A percentile compares a stretch with the other conserved stretches of the same genome.
These are phyloP conservation scores for Torymus auratus DNA, from an alignment of 2,888 invertebrate species.

Conservation along the genomic window DNA sequence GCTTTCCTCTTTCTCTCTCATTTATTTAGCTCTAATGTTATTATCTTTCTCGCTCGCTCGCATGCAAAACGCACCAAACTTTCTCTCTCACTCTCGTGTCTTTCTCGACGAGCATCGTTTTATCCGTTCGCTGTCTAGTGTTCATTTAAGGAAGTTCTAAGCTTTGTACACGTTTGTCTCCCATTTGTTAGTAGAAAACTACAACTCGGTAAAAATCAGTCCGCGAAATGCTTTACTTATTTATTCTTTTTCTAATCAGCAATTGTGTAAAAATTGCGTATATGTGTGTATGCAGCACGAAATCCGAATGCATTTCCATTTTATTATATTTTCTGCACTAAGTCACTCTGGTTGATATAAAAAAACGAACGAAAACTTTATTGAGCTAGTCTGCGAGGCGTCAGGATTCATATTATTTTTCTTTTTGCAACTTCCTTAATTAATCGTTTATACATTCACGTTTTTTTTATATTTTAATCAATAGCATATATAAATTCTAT, in stretches of 20 bases:
- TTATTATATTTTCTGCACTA: conserved; percentile 2
- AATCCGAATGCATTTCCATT: conserved; percentile 19
- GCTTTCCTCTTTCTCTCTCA: conserved; percentile 39
- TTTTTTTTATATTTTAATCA: conserved; percentile 20
- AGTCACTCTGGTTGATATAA: conserved; percentile 21
- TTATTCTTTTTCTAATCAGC: conserved; percentile 2
- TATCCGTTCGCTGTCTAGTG: conserved; percentile 26
- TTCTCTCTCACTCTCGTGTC: conserved; percentile 36
- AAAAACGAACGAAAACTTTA: conserved; percentile 24
- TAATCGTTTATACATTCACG: conserved; percentile 26
- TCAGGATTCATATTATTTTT: conserved; percentile 1
- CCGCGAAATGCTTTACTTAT: conserved; percentile 46
- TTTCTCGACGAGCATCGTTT: conserved; percentile 40
- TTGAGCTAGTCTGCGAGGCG: conserved; percentile 55
- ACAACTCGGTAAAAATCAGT: conserved; percentile 55
- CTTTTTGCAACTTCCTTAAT: conserved; percentile 36
- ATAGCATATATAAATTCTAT: conserved; percentile 39
- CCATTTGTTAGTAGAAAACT: conserved; percentile 40
- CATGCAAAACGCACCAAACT: conserved; percentile 32
- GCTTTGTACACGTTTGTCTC: conserved; percentile 41
- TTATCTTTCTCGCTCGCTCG: conserved; percentile 18
- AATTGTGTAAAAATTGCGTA: conserved; percentile 16
- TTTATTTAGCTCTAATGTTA: conserved; percentile 10
- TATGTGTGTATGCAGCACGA: too few relatives aligned
- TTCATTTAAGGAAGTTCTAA: conserved; percentile 27